These are phyloP conservation scores for Trichacis sp. DNA, from an alignment of 2,888 invertebrate genomes.

Conservation along the genomic window DNA sequence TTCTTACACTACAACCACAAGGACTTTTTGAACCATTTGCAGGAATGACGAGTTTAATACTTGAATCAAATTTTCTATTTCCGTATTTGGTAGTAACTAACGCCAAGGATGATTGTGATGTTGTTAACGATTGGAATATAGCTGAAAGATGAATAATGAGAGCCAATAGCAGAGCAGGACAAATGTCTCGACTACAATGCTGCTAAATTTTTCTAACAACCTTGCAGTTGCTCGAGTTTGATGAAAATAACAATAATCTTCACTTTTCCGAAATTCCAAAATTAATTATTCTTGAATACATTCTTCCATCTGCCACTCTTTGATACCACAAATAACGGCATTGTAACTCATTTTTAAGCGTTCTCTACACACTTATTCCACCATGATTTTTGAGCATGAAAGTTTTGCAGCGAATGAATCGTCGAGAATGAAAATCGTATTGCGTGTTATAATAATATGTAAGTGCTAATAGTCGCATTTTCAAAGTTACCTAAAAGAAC, in stretches of 20 bases:
- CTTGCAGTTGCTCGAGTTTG: too few species aligned
- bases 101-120: too few species aligned
- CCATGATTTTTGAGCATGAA: slow-evolving; percentile 43
- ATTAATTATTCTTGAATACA: too few species aligned
- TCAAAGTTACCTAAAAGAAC: background rate
- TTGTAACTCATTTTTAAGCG: too few species aligned
- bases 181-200: slow-evolving; percentile 64
- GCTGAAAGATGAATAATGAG: slow-evolving; percentile 68
- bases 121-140: slow-evolving; percentile 29
- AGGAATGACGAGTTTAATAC: background rate
- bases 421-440: slow-evolving; percentile 13
- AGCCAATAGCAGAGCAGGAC: slow-evolving; percentile 68
- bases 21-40: slow-evolving; percentile 10
- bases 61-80: too few species aligned
- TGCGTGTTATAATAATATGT: slow-evolving; percentile 28
- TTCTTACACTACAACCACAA: slow-evolving; percentile 34
- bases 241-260: too few species aligned
- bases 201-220: too few species aligned
- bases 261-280: too few species aligned
- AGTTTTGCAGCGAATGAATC: slow-evolving; percentile 44
- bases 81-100: too few species aligned
- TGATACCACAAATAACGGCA: too few species aligned
- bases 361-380: slow-evolving; percentile 39
- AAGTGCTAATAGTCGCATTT: slow-evolving; percentile 6
- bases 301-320: too few species aligned